phyloP scores from a whole-genome alignment of 2,113 vertebrate species.

The Dipodomys ordii region DNA sequence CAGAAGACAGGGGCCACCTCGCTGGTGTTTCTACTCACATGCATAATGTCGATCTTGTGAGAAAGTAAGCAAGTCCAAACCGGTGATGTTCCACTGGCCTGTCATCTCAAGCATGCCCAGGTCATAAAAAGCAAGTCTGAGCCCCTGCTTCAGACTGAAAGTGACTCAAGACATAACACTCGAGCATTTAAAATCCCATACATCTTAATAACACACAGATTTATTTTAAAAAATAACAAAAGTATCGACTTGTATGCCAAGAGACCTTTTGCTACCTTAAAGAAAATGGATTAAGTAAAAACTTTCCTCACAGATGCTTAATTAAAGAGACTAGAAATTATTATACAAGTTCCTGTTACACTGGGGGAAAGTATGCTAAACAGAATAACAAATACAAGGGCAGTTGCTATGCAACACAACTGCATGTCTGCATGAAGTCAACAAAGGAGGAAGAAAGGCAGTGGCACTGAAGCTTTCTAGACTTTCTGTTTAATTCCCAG shows the following conservation, averaged over 20 bases:
- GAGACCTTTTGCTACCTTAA: conserved; percentile 15
- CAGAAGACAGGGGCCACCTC: not conserved
- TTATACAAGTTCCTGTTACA: not conserved
- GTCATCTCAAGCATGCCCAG: not conserved
- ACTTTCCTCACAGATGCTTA: not conserved
- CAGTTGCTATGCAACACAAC: conserved; percentile 36
- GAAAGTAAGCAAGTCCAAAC: not conserved
- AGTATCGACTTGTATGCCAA: not conserved
- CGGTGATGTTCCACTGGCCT: not conserved
- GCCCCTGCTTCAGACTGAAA: not conserved
- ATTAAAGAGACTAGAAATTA: conserved; percentile 28
- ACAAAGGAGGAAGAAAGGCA: not conserved
- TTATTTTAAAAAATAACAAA: not conserved
- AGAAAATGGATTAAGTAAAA: conserved; percentile 18
- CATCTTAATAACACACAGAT: not conserved
- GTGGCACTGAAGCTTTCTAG: not conserved
- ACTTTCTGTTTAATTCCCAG: conserved; percentile 10
- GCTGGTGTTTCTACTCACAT: not conserved
- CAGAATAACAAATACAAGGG: conserved; percentile 14
- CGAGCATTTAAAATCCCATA: not conserved
- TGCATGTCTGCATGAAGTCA: not conserved
- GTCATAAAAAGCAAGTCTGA: not conserved
- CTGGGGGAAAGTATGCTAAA: not conserved
- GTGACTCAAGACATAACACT: not conserved
- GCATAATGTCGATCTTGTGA: not conserved